Conservation (phyloP, 1,140 invertebrate genomes). For the Drosophila rufa region DNA sequence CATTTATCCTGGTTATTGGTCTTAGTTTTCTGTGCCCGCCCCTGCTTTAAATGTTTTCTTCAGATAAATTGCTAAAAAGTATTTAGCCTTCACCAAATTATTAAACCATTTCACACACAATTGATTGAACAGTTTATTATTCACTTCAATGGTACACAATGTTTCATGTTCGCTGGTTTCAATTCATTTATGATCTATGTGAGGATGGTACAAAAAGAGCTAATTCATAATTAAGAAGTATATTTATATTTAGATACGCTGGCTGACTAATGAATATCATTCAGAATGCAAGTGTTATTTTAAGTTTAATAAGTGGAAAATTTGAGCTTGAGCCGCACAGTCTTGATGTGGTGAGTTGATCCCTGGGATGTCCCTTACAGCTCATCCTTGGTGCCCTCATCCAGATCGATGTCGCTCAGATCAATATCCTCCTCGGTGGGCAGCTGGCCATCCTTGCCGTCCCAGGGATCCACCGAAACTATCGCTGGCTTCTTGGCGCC, state of each 20-base stretch:
- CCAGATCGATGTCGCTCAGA: constrained; percentile 95
- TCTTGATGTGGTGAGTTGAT: constrained; percentile 41
- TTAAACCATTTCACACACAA: background rate
- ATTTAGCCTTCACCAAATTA: no score
- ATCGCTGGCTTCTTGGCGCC: constrained; percentile 94
- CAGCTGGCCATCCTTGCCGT: constrained; percentile 97
- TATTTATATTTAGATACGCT: constrained; percentile 58
- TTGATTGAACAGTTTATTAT: constrained; percentile 48
- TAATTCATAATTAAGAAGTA: constrained; percentile 45
- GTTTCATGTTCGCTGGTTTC: constrained; percentile 51
- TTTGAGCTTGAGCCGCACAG: constrained; percentile 63
- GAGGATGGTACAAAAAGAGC: constrained; percentile 54
- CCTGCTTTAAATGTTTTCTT: background rate
- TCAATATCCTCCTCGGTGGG: constrained; percentile 97
- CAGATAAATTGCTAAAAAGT: background rate
- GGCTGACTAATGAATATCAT: constrained; percentile 58
- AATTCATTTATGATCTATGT: constrained; percentile 38
- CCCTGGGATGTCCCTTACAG: constrained; percentile 87
- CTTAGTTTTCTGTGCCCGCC: background rate
- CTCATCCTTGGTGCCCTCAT: constrained; percentile 92
- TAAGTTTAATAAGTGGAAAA: constrained; percentile 46
- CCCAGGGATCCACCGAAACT: constrained; percentile 92
- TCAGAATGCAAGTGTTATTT: constrained; percentile 44
- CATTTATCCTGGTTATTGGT: no score
- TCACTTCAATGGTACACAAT: constrained; percentile 47